A percentile compares a stretch with the other conserved stretches of the same genome.
These are phyloP conservation scores for Ctenosaura bakeri DNA, from an alignment of 2,797 vertebrate species.

Conservation along the genomic window DNA sequence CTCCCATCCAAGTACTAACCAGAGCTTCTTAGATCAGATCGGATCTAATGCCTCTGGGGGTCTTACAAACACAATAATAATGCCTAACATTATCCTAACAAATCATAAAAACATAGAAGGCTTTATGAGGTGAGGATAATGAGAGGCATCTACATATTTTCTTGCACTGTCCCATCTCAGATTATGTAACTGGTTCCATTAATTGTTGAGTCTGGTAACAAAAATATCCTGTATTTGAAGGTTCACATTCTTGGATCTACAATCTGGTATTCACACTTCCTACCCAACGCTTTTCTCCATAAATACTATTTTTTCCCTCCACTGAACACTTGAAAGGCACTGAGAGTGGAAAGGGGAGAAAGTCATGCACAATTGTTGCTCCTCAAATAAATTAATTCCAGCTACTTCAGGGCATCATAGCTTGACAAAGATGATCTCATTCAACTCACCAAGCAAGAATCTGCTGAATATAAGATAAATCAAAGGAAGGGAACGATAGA, in stretches of 20 bases:
- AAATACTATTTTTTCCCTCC: not conserved
- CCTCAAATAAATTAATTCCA: not conserved
- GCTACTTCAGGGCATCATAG: fast-evolving
- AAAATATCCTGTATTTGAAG: not conserved
- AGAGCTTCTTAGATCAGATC: too few species aligned
- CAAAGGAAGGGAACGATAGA: fast-evolving
- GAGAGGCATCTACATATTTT: not conserved
- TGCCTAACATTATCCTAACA: not conserved
- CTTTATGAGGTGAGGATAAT: not conserved
- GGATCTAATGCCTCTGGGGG: too few species aligned
- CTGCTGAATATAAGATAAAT: fast-evolving
- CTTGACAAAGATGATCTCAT: not conserved
- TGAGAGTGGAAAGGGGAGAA: not conserved
- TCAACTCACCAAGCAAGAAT: not conserved
- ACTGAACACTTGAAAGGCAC: not conserved
- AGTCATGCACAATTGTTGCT: not conserved
- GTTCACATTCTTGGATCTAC: not conserved
- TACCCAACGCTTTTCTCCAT: not conserved
- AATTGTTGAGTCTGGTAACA: not conserved
- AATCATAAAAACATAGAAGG: not conserved
- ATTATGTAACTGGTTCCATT: not conserved
- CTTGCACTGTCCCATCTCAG: not conserved
- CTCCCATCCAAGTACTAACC: too few species aligned
- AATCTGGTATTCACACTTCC: not conserved
- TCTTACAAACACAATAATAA: not conserved